Evolutionary conservation across 2,888 invertebrate genomes (phyloP), one percentile per base, ranked within the genome.

Genomic region (Physocephala rufipes): DNA sequence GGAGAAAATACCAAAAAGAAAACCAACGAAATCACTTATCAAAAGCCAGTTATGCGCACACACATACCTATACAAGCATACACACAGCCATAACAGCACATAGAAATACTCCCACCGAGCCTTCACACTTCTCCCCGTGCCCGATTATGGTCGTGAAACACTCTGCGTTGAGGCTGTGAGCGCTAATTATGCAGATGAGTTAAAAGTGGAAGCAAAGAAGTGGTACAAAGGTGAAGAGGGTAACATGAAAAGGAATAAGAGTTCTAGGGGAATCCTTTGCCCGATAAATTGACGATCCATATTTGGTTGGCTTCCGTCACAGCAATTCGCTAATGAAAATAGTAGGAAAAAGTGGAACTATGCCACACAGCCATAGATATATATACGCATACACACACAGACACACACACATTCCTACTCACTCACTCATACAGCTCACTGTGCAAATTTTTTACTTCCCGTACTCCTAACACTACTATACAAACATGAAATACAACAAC

Each of bases 171-270:
- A 47, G 21, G 63, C 36, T 19, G 26, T 47, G 53, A 53, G 55
- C 67, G 67, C 67, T 67, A 67, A 67, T 67, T 67, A 67, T 58
- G 58, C 67, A 67, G 55, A 67, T 30, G 67, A 67, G 53, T 30
- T 21, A 36, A 7, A 36, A 9, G 5, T 9, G 9, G 36, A 36
- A 36, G 36, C 36, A 9, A 36, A 36, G 36, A 36, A 36, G 36
- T 4, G 36, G 36, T 36, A 9, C 5, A 36, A 4, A 9, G 36
- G 36, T 4, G 4, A 9, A 9, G 5, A 36, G 36, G 36, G 36
- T 36, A 9, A 9, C 36, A 36, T 4, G 4, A 9, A 9, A 36
- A 36, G 36, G 36, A 36, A 9, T 36, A 36, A 55, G 36, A 45
- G 47, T 24, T 13, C 43, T 30, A 36, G 16, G n/a, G n/a, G 36